Evolutionary conservation across 2,888 invertebrate genomes (phyloP).

Genomic region (Ichneumoninae sp.): DNA sequence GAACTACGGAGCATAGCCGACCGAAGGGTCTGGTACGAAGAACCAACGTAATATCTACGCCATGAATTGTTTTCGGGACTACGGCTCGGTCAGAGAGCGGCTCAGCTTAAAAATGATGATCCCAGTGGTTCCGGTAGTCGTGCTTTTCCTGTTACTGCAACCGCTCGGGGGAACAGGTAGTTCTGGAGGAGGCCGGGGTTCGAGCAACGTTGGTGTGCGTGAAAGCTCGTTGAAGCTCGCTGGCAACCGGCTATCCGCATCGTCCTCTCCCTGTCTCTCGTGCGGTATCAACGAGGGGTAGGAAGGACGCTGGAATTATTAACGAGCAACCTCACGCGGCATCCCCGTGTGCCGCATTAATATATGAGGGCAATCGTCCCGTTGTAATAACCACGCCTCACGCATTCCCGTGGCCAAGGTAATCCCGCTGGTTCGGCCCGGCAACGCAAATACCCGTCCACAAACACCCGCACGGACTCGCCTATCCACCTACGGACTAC

Average conservation of each 20-base stretch:
- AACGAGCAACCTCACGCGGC: constrained; percentile 74
- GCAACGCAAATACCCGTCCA: constrained; percentile 23
- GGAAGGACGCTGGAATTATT: constrained; percentile 75
- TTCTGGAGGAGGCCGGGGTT: constrained; percentile 27
- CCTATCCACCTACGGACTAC: background rate
- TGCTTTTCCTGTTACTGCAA: constrained; percentile 52
- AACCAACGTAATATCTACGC: background rate
- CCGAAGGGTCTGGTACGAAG: background rate
- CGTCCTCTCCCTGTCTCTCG: constrained; percentile 22
- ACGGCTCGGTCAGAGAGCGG: background rate
- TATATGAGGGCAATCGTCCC: constrained; percentile 75
- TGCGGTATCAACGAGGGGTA: constrained; percentile 12
- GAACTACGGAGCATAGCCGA: background rate
- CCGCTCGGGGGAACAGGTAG: constrained; percentile 51
- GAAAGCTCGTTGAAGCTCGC: constrained; percentile 46
- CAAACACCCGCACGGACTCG: constrained; percentile 12
- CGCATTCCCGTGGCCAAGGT: constrained; percentile 59
- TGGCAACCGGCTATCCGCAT: constrained; percentile 45
- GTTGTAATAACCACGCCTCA: constrained; percentile 63
- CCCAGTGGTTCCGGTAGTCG: constrained; percentile 16
- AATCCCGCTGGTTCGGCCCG: constrained; percentile 56
- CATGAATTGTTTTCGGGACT: constrained; percentile 2
- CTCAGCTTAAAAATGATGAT: constrained; percentile 50
- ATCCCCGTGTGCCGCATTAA: constrained; percentile 74
- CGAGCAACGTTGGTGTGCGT: constrained; percentile 14